Percentiles rank a stretch among this genome's conserved stretches.
These are phyloP conservation scores for Gonocerus acuteangulatus DNA, from an alignment of 2,888 invertebrate genomes.

Conservation along the genomic window DNA sequence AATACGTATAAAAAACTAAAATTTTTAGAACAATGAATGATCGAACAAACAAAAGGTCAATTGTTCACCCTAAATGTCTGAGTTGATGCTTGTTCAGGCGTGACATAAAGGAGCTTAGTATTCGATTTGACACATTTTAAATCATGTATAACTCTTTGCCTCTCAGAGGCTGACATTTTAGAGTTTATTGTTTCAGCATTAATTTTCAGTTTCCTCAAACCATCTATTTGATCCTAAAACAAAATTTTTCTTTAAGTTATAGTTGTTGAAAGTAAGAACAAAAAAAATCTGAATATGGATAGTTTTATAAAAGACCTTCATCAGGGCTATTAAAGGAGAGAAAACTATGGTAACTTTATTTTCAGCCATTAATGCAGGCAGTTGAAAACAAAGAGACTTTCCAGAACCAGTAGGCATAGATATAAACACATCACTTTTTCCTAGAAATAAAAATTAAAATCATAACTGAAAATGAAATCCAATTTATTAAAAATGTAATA, in stretches of 20 bases:
- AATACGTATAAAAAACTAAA: no score
- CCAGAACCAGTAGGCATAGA: conserved; percentile 99
- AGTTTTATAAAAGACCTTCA: conserved; percentile 54
- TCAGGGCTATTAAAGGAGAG: conserved; percentile 90
- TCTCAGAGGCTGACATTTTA: conserved; percentile 70
- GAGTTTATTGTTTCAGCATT: conserved; percentile 86
- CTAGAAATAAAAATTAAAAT: conserved; percentile 2
- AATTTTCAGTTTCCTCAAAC: conserved; percentile 68
- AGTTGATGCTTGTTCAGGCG: conserved; percentile 91
- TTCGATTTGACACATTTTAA: conserved; percentile 63
- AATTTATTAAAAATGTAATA: not conserved
- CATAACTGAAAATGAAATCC: not conserved
- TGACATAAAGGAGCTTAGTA: conserved; percentile 84
- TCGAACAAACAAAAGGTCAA: no score
- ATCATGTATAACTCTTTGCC: conserved; percentile 68
- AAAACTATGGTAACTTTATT: conserved; percentile 84
- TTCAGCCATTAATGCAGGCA: conserved; percentile 79
- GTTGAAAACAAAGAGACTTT: conserved; percentile 93
- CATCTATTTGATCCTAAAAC: conserved; percentile 80
- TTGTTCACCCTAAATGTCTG: conserved; percentile 57
- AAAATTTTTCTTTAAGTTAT: not conserved
- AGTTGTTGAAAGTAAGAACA: not conserved
- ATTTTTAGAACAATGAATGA: no score
- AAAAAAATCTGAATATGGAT: not conserved
- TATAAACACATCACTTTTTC: conserved; percentile 70